Conservation (phyloP, 2,797 vertebrate genomes). For the Phaenicophaeus curvirostris region DNA sequence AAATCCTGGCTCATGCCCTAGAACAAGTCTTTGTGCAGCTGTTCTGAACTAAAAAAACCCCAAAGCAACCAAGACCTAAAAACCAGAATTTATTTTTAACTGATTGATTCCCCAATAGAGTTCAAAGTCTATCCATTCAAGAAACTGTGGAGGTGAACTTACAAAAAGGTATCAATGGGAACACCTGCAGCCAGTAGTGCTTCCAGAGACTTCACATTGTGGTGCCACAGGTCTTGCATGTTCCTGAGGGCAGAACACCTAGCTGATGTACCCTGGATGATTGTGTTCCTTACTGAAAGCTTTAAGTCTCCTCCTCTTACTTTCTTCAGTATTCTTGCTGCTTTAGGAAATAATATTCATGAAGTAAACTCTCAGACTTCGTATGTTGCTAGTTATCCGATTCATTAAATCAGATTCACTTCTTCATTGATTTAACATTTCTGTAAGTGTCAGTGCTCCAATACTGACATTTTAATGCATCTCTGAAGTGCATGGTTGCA, state of each 20-base stretch:
- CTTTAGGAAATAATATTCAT: background rate
- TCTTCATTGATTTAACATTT: background rate
- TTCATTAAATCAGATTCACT: background rate
- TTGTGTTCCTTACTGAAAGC: background rate
- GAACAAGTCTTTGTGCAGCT: background rate
- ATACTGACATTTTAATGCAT: background rate
- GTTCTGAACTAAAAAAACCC: background rate
- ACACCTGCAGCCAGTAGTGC: background rate
- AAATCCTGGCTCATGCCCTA: background rate
- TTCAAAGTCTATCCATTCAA: background rate
- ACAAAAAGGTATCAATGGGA: background rate
- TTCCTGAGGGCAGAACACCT: background rate
- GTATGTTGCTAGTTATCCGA: background rate
- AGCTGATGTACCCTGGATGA: background rate
- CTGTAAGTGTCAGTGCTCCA: background rate
- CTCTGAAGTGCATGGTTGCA: background rate
- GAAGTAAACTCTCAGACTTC: background rate
- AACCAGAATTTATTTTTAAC: background rate
- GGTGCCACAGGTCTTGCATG: background rate
- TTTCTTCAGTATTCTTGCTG: background rate
- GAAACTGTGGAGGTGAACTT: background rate
- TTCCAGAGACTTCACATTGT: background rate
- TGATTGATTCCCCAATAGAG: rapidly evolving
- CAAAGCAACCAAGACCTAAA: background rate
- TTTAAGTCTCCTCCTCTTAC: background rate